Percentiles rank a stretch among this genome's conserved stretches.
Conservation (phyloP, 64 coral and sea anemone species). For the Platygyra sinensis region DNA sequence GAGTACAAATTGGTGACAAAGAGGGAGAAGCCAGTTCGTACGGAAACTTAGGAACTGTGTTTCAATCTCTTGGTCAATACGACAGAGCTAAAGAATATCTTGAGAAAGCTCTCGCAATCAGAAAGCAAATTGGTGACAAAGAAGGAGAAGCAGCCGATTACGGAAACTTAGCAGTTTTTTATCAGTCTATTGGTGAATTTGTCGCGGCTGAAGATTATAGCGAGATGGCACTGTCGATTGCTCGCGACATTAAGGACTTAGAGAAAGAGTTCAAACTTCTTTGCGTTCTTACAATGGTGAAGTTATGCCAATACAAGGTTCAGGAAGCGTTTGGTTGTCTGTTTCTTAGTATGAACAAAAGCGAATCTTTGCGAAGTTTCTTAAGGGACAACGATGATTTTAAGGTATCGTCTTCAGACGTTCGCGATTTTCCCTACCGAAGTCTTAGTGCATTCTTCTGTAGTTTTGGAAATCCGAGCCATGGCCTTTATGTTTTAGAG, state of each 20-base stretch:
- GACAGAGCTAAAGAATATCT: not conserved
- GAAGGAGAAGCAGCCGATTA: not conserved
- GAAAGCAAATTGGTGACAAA: not conserved
- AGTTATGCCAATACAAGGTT: not conserved
- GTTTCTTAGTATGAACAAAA: too few relatives aligned
- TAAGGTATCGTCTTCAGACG: too few relatives aligned
- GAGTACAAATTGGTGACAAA: not conserved
- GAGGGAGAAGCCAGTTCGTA: not conserved
- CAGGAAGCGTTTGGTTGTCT: not conserved
- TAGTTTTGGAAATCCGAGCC: too few relatives aligned
- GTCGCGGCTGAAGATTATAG: not conserved
- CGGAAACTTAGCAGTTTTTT: not conserved
- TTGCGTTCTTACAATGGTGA: not conserved
- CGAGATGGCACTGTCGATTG: not conserved
- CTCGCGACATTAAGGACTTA: not conserved
- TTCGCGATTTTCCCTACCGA: too few relatives aligned
- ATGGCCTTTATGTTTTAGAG: too few relatives aligned
- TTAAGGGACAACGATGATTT: too few relatives aligned
- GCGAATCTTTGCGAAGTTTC: too few relatives aligned
- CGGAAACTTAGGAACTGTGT: not conserved
- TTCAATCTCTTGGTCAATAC: not conserved
- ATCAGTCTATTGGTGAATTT: not conserved
- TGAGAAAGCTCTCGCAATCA: not conserved
- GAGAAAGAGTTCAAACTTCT: not conserved
- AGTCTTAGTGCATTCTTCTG: too few relatives aligned